phyloP scores from a whole-genome alignment of 1,140 invertebrate species.

The Dufourea novaeangliae region DNA sequence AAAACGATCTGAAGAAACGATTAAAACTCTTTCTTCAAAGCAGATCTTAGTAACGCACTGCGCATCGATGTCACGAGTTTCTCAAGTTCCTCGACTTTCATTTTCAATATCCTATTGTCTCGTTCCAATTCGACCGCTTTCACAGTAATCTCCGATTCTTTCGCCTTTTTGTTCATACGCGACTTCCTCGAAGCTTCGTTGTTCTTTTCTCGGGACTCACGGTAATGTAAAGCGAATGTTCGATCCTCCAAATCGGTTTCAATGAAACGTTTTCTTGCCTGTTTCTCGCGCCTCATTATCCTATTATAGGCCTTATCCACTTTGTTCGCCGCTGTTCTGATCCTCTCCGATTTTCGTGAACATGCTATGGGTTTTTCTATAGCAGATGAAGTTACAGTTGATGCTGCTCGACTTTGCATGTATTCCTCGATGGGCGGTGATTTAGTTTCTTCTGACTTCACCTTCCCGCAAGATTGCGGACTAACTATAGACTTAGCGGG shows the following conservation, averaged over 20 bases:
- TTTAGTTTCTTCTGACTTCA: conserved; percentile 28
- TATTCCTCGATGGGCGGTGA: neutral
- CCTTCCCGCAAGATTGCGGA: conserved; percentile 12
- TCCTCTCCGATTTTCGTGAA: conserved; percentile 40
- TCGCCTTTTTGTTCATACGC: conserved; percentile 87
- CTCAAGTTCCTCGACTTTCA: conserved; percentile 81
- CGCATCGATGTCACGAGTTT: conserved; percentile 80
- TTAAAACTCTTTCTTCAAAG: conserved; percentile 72
- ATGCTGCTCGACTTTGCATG: conserved; percentile 20
- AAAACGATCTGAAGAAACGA: conserved; percentile 15
- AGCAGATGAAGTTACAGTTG: conserved; percentile 50
- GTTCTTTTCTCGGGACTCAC: conserved; percentile 87
- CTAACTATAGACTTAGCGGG: neutral
- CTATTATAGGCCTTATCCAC: conserved; percentile 17
- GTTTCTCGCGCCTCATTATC: conserved; percentile 14
- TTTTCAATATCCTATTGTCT: conserved; percentile 78
- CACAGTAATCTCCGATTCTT: conserved; percentile 82
- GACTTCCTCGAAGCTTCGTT: conserved; percentile 89
- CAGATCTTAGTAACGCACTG: conserved; percentile 76
- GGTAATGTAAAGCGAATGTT: conserved; percentile 79
- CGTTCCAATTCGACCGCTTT: conserved; percentile 76
- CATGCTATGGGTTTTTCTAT: conserved; percentile 22
- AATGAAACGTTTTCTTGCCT: conserved; percentile 26
- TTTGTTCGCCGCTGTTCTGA: neutral
- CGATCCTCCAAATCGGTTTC: conserved; percentile 72